A percentile compares a stretch with the other conserved stretches of the same genome.
These are phyloP conservation scores for Mamestra configurata DNA, from an alignment of 1,140 invertebrate species.

Conservation along the genomic window DNA sequence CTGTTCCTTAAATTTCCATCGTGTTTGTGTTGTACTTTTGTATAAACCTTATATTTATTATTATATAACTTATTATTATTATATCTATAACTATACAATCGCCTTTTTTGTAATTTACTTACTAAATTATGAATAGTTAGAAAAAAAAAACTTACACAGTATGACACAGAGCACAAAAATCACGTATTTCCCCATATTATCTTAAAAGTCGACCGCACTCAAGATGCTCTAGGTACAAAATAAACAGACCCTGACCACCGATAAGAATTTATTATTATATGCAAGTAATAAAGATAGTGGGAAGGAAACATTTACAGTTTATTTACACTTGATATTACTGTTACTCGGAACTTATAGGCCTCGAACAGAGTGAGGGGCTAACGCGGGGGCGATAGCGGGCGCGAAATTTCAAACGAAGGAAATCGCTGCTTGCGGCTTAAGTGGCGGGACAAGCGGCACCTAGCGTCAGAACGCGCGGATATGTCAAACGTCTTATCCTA, in stretches of 20 bases:
- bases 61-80: no score
- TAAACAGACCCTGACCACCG: slow-evolving; percentile 6
- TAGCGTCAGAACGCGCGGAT: no score
- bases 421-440: no score
- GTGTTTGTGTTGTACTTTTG: no score
- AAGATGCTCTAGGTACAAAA: background rate
- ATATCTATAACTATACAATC: background rate
- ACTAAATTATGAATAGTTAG: background rate
- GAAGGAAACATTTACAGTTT: background rate
- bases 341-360: background rate
- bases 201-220: background rate
- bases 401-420: no score
- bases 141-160: background rate
- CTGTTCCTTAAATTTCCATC: no score
- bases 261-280: slow-evolving; percentile 31
- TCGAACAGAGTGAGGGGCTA: no score
- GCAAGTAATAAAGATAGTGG: slow-evolving; percentile 26
- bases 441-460: no score
- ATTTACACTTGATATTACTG: background rate
- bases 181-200: slow-evolving; percentile 20
- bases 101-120: background rate
- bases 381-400: no score
- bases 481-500: no score
- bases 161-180: slow-evolving; percentile 5
- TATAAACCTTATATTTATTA: no score